Evolutionary conservation across 2,113 vertebrate species (phyloP).

Genomic region (Grammomys surdaster): DNA sequence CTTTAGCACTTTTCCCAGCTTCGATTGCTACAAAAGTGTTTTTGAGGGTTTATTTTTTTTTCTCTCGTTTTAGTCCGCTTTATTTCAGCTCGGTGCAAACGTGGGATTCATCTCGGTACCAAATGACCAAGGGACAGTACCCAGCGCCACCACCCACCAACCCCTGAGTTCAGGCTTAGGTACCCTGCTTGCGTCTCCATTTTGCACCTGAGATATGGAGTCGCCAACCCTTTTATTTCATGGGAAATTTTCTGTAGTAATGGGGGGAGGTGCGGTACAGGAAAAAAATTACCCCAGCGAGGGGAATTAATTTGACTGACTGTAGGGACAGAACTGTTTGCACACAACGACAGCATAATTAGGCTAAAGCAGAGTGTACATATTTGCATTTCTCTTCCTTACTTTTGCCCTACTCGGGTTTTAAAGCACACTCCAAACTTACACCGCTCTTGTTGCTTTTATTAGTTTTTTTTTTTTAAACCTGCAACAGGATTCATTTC

Average conservation of each 20-base stretch:
- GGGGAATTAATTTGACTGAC: slow-evolving; percentile 31
- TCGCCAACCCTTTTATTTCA: not conserved
- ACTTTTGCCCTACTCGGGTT: not conserved
- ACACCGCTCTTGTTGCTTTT: slow-evolving; percentile 70
- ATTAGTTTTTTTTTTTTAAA: slow-evolving; percentile 38
- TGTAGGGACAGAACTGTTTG: slow-evolving; percentile 9
- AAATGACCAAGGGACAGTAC: not conserved
- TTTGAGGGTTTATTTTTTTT: not conserved
- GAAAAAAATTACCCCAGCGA: not conserved
- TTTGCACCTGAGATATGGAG: not conserved
- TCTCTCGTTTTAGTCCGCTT: not conserved
- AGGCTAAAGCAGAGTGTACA: slow-evolving; percentile 63
- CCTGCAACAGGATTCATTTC: slow-evolving; percentile 68
- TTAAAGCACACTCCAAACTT: slow-evolving; percentile 63
- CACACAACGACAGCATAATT: slow-evolving; percentile 39
- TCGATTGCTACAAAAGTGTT: slow-evolving; percentile 7
- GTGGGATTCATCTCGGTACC: not conserved
- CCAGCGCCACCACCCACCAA: not conserved
- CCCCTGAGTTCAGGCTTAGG: not conserved
- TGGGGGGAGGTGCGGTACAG: not conserved
- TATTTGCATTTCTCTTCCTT: slow-evolving; percentile 64
- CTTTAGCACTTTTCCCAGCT: slow-evolving; percentile 43
- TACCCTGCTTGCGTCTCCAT: not conserved
- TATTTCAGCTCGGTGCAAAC: slow-evolving; percentile 42
- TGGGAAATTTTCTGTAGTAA: slow-evolving; percentile 43